phyloP scores from a whole-genome alignment of 2,888 invertebrate genomes.

The Leptinotarsa juncta region DNA sequence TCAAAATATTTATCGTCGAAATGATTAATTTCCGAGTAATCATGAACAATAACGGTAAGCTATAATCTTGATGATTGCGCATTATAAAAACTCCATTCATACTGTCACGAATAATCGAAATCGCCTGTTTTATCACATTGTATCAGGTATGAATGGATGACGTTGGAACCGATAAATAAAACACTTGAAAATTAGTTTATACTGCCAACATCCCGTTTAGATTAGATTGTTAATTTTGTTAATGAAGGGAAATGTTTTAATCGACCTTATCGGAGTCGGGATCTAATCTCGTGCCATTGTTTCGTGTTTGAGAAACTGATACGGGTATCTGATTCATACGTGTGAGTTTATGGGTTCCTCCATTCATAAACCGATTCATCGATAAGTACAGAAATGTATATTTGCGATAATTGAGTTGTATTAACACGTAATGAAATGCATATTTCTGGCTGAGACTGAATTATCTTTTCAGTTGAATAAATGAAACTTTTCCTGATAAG shows the following conservation, averaged over 20 bases:
- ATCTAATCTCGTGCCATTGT: not conserved
- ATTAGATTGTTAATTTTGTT: conserved; percentile 2
- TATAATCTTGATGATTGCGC: conserved; percentile 3
- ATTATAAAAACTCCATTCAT: not conserved
- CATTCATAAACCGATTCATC: too few species aligned
- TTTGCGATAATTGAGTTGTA: too few species aligned
- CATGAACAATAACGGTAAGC: not conserved
- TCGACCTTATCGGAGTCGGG: not conserved
- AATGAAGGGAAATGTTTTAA: conserved; percentile 4
- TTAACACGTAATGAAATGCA: too few species aligned
- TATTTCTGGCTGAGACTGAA: too few species aligned
- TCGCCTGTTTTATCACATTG: not conserved
- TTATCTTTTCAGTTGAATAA: too few species aligned
- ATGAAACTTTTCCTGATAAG: too few species aligned
- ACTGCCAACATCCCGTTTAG: conserved; percentile 2
- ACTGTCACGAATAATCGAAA: conserved; percentile 10
- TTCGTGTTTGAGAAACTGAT: too few species aligned
- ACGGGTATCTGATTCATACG: too few species aligned
- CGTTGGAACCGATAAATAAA: conserved; percentile 6
- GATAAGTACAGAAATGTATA: too few species aligned
- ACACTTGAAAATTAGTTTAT: conserved; percentile 1
- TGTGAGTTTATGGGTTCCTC: too few species aligned
- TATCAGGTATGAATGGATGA: conserved; percentile 15
- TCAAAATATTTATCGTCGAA: conserved; percentile 4
- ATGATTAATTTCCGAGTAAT: conserved; percentile 12